phyloP scores from a whole-genome alignment of 1,140 invertebrate genomes.

The Cydia amplana region DNA sequence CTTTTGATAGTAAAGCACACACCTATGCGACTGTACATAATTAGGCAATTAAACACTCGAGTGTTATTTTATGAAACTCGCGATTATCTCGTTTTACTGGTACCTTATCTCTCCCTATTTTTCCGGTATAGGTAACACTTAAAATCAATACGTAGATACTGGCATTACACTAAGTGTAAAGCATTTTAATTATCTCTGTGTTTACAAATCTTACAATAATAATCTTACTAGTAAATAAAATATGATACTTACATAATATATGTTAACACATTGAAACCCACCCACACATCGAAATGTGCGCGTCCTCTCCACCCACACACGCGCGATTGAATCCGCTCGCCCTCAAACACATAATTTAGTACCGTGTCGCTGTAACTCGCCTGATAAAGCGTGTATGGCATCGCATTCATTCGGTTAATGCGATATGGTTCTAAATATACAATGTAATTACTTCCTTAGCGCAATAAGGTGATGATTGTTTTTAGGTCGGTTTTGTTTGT shows the following conservation, averaged over 20 bases:
- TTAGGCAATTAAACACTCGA: no score
- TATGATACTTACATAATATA: slow-evolving; percentile 9
- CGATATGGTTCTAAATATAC: not conserved
- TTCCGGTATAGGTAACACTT: no score
- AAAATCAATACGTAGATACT: no score
- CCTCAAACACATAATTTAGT: slow-evolving; percentile 15
- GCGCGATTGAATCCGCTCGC: not conserved
- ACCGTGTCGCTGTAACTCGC: not conserved
- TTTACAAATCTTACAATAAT: no score
- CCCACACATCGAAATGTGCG: not conserved
- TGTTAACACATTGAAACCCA: not conserved
- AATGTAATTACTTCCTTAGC: not conserved
- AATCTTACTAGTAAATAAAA: not conserved
- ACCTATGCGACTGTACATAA: no score
- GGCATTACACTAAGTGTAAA: no score
- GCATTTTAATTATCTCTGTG: no score
- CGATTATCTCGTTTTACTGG: no score
- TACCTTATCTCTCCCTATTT: no score
- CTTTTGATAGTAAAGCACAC: no score
- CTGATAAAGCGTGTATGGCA: not conserved
- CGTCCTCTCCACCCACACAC: not conserved
- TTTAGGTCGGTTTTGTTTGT: not conserved
- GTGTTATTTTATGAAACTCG: no score
- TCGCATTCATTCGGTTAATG: not conserved
- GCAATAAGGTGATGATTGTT: slow-evolving; percentile 9